These are phyloP conservation scores for Aegotheles bennettii DNA, from an alignment of 2,113 vertebrate genomes.

Conservation along the genomic window DNA sequence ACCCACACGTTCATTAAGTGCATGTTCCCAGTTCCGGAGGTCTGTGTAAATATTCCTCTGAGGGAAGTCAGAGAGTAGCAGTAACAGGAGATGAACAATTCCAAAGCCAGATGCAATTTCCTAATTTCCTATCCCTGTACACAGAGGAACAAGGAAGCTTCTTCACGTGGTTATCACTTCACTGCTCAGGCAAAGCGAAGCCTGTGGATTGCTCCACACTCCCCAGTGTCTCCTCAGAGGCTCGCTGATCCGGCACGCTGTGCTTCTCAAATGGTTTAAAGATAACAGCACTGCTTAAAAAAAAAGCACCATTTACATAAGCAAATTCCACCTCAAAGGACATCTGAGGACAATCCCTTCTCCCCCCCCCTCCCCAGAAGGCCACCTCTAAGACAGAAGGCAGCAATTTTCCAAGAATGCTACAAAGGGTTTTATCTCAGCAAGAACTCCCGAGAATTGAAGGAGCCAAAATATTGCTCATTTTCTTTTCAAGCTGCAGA, in stretches of 20 bases:
- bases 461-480: constrained; percentile 9
- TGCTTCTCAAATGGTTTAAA: not conserved
- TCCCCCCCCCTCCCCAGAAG: not conserved
- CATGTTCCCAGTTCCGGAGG: not conserved
- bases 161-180: not conserved
- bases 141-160: not conserved
- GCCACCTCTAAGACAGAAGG: not conserved
- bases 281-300: not conserved
- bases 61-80: not conserved
- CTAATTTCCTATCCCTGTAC: not conserved
- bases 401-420: not conserved
- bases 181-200: not conserved
- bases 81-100: not conserved
- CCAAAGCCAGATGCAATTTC: not conserved
- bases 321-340: constrained; percentile 16
- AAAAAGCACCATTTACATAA: not conserved
- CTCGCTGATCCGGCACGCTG: not conserved
- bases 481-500: constrained; percentile 2
- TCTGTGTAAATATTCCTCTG: not conserved
- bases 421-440: constrained; percentile 19
- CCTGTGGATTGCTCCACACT: not conserved
- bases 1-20: not conserved
- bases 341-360: not conserved
- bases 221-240: not conserved
- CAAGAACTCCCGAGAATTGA: not conserved